These are phyloP conservation scores for Dorcus parallelipipedus DNA, from an alignment of 2,888 invertebrate species.

Conservation along the genomic window DNA sequence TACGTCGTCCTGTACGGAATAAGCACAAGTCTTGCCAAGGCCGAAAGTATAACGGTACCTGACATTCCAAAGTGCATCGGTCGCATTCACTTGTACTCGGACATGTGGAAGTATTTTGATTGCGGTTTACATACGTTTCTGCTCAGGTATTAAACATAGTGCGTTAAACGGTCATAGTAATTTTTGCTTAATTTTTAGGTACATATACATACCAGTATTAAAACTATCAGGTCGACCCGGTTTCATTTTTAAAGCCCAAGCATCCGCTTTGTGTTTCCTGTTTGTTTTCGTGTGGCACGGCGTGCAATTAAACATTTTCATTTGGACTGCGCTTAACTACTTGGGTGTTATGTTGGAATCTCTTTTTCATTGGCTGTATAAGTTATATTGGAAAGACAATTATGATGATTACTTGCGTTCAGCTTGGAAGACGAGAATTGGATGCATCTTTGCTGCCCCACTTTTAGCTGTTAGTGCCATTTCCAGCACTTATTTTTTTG, in stretches of 20 bases:
- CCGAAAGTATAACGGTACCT: constrained; percentile 47
- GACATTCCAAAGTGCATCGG: constrained; percentile 72
- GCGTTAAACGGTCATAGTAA: neutral
- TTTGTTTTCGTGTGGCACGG: constrained; percentile 94
- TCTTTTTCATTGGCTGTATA: constrained; percentile 53
- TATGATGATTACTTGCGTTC: constrained; percentile 41
- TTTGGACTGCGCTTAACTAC: constrained; percentile 89
- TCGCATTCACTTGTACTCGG: constrained; percentile 87
- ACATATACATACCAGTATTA: constrained; percentile 71
- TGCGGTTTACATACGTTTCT: constrained; percentile 88
- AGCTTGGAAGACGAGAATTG: constrained; percentile 57
- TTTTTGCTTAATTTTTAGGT: constrained; percentile 55
- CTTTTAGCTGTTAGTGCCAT: constrained; percentile 75
- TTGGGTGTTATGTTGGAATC: constrained; percentile 73
- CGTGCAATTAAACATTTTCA: constrained; percentile 67
- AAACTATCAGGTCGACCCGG: constrained; percentile 31
- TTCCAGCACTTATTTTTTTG: constrained; percentile 87
- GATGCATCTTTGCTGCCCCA: constrained; percentile 68
- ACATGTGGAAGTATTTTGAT: constrained; percentile 98
- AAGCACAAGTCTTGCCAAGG: constrained; percentile 61
- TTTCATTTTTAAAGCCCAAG: constrained; percentile 54
- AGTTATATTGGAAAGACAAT: constrained; percentile 50
- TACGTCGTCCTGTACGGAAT: constrained; percentile 89
- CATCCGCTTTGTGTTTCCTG: constrained; percentile 72
- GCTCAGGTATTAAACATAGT: constrained; percentile 56